These are phyloP conservation scores for Sarcophilus harrisii DNA, from an alignment of 2,797 vertebrate genomes.

Conservation along the genomic window DNA sequence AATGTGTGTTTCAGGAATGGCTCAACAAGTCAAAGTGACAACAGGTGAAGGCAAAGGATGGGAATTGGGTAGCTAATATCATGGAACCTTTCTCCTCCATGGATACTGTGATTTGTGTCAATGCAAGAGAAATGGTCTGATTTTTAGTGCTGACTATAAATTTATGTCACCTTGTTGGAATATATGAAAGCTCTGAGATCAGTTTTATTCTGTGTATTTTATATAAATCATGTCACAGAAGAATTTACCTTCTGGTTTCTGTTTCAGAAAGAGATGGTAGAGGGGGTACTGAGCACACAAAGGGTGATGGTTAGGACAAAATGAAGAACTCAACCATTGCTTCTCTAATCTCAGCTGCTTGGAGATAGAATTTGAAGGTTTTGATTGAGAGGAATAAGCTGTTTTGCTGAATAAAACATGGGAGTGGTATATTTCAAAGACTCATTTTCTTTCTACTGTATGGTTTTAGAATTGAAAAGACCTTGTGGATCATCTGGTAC, in stretches of 20 bases:
- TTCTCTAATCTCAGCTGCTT: too few relatives aligned
- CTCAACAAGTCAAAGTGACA: not conserved
- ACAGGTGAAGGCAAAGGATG: not conserved
- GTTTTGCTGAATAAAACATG: too few relatives aligned
- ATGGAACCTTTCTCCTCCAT: not conserved
- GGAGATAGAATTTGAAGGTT: too few relatives aligned
- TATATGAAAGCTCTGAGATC: not conserved
- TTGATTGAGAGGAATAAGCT: too few relatives aligned
- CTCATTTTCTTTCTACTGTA: not conserved
- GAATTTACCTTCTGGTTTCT: not conserved
- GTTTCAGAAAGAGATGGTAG: not conserved
- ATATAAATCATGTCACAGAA: not conserved
- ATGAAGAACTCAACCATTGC: too few relatives aligned
- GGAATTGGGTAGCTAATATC: too few relatives aligned
- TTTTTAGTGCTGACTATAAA: not conserved
- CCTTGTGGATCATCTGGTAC: not conserved
- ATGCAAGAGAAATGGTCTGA: not conserved
- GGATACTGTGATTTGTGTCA: not conserved
- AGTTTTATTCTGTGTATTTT: not conserved
- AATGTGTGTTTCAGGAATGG: not conserved
- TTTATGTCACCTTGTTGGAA: not conserved
- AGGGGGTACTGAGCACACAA: not conserved
- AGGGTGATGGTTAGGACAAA: too few relatives aligned
- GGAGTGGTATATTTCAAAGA: not conserved
- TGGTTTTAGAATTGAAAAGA: not conserved